Evolutionary conservation across 2,797 vertebrate genomes (phyloP).

Genomic region (Crocidura indochinensis): DNA sequence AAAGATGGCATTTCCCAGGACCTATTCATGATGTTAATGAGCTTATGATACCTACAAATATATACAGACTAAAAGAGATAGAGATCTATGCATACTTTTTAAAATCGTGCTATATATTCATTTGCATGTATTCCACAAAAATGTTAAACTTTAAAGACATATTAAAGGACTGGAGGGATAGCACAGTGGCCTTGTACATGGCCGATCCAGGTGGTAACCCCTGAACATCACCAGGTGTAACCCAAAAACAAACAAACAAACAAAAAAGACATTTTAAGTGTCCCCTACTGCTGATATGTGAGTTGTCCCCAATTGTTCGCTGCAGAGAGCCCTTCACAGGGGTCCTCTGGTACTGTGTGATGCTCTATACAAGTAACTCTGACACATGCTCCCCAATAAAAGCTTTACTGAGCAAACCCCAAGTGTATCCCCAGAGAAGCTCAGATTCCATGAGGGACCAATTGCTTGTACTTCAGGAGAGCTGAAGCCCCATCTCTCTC

Average conservation of each 20-base stretch:
- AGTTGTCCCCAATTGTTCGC: not conserved
- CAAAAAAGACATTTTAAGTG: not conserved
- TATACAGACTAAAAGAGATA: too few species aligned
- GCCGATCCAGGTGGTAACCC: too few species aligned
- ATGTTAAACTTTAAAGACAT: not conserved
- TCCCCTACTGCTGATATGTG: not conserved
- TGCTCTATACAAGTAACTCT: not conserved
- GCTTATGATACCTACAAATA: too few species aligned
- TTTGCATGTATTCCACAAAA: not conserved
- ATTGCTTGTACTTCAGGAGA: not conserved
- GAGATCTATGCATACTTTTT: not conserved
- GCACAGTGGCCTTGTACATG: too few species aligned
- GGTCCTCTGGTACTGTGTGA: constrained; percentile 7
- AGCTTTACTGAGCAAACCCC: not conserved
- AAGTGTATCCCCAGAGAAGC: not conserved
- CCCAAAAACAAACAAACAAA: too few species aligned
- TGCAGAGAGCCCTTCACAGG: not conserved
- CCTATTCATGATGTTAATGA: not conserved
- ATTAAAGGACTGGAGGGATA: too few species aligned
- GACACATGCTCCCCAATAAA: not conserved
- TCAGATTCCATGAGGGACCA: not conserved
- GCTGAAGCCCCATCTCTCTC: not conserved
- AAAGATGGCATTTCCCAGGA: not conserved
- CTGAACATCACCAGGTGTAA: too few species aligned
- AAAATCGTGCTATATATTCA: not conserved